A percentile compares a stretch with the other conserved stretches of the same genome.
phyloP scores from a whole-genome alignment of 2,888 invertebrate genomes.

The Aspidapion aeneum region DNA sequence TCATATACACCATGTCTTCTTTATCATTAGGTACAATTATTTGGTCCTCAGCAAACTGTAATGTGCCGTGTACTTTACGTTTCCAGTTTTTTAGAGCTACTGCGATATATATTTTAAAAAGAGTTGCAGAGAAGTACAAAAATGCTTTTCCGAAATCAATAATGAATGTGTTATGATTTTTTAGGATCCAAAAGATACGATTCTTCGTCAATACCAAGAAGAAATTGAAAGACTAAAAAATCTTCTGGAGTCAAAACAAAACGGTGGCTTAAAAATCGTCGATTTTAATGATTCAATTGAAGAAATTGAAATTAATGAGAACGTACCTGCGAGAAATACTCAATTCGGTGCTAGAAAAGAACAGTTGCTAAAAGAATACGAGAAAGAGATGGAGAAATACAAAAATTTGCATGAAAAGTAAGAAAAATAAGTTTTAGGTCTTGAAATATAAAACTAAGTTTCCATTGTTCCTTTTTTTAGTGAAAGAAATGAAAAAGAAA shows the following conservation, averaged over 20 bases:
- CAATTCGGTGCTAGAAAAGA: conserved; percentile 42
- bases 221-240: conserved; percentile 72
- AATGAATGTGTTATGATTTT: too few relatives aligned
- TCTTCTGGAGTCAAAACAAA: conserved; percentile 48
- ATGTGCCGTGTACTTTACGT: too few relatives aligned
- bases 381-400: conserved; percentile 51
- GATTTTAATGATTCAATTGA: conserved; percentile 28
- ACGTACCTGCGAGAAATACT: conserved; percentile 23
- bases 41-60: too few relatives aligned
- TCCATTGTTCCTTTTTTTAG: conserved; percentile 21
- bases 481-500: conserved; percentile 46
- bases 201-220: conserved; percentile 78
- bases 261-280: conserved; percentile 35
- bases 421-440: neutral
- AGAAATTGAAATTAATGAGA: conserved; percentile 30
- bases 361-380: conserved; percentile 50
- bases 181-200: conserved; percentile 81
- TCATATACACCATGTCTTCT: too few relatives aligned
- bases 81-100: too few relatives aligned
- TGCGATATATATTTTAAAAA: too few relatives aligned
- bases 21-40: too few relatives aligned
- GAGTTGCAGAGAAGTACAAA: too few relatives aligned
- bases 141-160: too few relatives aligned
- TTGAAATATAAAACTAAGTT: neutral
- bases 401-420: conserved; percentile 42